Base-by-base conservation (phyloP, 1,140 invertebrate genomes). In the Trichomalopsis sarcophagae region DNA sequence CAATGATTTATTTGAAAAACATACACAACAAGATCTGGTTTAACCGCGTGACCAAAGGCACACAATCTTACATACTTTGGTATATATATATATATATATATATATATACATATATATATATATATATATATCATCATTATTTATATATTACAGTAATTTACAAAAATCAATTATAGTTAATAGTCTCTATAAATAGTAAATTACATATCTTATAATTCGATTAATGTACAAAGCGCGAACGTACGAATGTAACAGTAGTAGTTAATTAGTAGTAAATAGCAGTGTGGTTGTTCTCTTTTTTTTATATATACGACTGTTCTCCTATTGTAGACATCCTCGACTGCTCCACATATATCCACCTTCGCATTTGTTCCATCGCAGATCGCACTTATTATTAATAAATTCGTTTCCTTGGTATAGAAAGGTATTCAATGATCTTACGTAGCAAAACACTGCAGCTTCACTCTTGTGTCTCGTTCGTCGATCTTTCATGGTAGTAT, bases 11-110 rank as follows among this genome's bases (percentile, higher is more conserved):
- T 89, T 91, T 92, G 90, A 90, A 91, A 92, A 92, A 92, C 90
- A 91, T 91, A 91, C 91, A 92, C 91, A 92, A 92, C 90, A 91
- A 91, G 89, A 91, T 89, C 88, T 86, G 81, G 86, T 89, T 90
- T 89, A 91, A 90, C 87, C 90, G 90, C 91, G 91, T 91, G 91
- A 90, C 90, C 89, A 91, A 91, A 92, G 91, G 91, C 91, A 91
- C 91, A 91, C 91, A 90, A 90, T 89, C 86, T 88, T 89, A 89
- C 88, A 91, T 87, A 87, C 78, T 84, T 91, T 86, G 78, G 84
- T 83, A 83, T 82, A 40, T 40, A 27, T 27, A 27, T 27, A 27
- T 27, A 27, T 44, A 44, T 44, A 40, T 40, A 27, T 27, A 27
- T 27, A 27, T 27, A 27, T 44, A 44, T 44, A n/a, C n/a, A n/a